These are phyloP conservation scores for Bugula neritina DNA, from an alignment of 2,888 invertebrate genomes.

Conservation along the genomic window DNA sequence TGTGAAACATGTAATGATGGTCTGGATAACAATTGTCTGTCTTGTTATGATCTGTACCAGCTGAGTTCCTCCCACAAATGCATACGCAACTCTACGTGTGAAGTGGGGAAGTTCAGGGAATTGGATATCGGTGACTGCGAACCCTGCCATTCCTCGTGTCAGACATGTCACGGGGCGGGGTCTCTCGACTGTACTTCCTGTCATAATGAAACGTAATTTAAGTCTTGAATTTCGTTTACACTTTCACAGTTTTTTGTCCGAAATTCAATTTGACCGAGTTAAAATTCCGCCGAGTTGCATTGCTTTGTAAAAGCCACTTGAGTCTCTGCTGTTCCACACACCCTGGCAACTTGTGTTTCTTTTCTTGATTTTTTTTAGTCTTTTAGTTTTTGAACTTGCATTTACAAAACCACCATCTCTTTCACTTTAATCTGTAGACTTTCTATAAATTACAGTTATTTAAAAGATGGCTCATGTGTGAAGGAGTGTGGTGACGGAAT, in stretches of 20 bases:
- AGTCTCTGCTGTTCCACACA: no score
- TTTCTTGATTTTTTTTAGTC: background rate
- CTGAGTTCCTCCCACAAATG: conserved; percentile 13
- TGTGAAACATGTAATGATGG: conserved; percentile 27
- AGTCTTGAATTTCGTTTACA: no score
- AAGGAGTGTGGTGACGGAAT: conserved; percentile 6
- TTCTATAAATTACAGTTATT: conserved; percentile 10
- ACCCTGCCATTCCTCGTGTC: background rate
- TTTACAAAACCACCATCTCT: no score
- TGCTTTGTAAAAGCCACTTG: no score
- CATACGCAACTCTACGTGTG: background rate
- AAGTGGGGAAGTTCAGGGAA: conserved; percentile 1
- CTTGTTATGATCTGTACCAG: background rate
- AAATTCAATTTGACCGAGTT: no score
- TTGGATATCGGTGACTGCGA: conserved; percentile 7
- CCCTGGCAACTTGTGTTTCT: no score
- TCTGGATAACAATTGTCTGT: conserved; percentile 6
- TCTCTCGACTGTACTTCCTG: background rate
- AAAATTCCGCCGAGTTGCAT: no score
- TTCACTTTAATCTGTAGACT: no score
- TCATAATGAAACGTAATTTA: background rate
- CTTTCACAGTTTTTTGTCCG: no score
- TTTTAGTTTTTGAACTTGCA: background rate
- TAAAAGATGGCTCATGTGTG: conserved; percentile 10
- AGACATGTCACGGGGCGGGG: background rate